phyloP scores from a whole-genome alignment of 2,113 vertebrate species.

The Paradisaea rubra region DNA sequence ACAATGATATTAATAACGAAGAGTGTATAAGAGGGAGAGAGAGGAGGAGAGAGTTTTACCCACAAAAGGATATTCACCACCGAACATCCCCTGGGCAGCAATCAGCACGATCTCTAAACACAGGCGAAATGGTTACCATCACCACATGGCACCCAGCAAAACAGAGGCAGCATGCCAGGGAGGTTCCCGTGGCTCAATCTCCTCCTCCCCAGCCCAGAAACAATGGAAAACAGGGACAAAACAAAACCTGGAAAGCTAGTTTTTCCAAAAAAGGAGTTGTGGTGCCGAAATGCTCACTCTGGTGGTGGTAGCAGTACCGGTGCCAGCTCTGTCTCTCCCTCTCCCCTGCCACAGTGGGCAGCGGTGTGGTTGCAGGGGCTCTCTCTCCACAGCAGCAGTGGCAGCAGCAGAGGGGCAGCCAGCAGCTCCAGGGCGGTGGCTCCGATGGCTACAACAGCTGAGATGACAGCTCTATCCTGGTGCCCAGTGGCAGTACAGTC shows the following conservation, averaged over 20 bases:
- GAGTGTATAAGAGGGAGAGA: not conserved
- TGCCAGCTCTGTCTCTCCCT: not conserved
- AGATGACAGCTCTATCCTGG: not conserved
- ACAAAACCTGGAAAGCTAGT: not conserved
- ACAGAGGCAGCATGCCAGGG: not conserved
- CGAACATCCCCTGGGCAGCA: fast-evolving
- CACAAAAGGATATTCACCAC: not conserved
- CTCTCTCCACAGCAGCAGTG: not conserved
- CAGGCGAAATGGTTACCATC: not conserved
- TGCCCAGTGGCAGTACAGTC: not conserved
- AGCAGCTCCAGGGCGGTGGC: too few relatives aligned
- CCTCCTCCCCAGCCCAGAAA: not conserved
- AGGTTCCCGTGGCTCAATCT: not conserved
- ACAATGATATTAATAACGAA: not conserved
- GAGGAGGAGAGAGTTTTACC: not conserved
- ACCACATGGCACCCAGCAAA: not conserved
- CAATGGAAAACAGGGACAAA: not conserved
- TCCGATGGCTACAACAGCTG: not conserved
- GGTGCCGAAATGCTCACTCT: not conserved
- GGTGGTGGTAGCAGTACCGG: fast-evolving
- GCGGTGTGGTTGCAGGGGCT: not conserved
- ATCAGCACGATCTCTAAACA: fast-evolving
- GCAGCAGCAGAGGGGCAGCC: not conserved
- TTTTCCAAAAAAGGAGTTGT: not conserved
- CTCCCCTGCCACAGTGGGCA: fast-evolving